Base-by-base conservation (phyloP, 2,113 vertebrate genomes). In the Strix aluco region DNA sequence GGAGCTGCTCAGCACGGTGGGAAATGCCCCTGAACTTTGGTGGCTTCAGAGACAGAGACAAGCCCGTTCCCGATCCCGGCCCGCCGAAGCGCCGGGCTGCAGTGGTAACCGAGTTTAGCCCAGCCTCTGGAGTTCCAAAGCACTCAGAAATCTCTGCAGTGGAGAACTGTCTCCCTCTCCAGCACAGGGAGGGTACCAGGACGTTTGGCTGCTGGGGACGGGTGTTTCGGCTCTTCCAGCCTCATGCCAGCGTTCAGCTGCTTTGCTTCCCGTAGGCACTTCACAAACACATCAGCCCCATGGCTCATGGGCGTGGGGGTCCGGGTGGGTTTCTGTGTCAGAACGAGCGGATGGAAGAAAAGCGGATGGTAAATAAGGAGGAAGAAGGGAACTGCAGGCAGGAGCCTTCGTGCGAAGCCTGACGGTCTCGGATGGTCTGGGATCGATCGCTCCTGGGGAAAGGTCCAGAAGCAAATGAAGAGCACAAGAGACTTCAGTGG, bases 181-280 rank as follows among this genome's bases (percentile, higher is more conserved):
- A 18, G 86, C 74, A 32, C 47, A 4, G 6, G 0, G 54, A 23
- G 25, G 62, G 80, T 34, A 66, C 57, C 12, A 3, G 8, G 16
- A 15, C 44, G 4, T 8, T 20, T 57, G 6, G 1, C 7, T 10
- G 36, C 78, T 9, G 17, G 15, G n/a, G 55, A 26, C 27, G 7
- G 26, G 9, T 4, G 23, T 9, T 54, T 29, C 59, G 14, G 21
- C n/a, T n/a, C 26, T 34, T 42, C 63, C 81, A n/a, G 0, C 25
- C 59, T 47, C 9, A 3, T 1, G 15, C 74, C 74, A 38, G 44
- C 12, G 4, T 32, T 4, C 9, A 40, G 72, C 38, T 55, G 73
- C 73, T 73, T 70, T 27, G 29, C n/a, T 96, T 97, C 97, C 98
- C 78, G 94, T 79, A 97, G 97, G 97, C 96, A 97, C 96, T 92